These are phyloP conservation scores for Euura saliciscinereae DNA, from an alignment of 1,140 invertebrate genomes.

Conservation along the genomic window DNA sequence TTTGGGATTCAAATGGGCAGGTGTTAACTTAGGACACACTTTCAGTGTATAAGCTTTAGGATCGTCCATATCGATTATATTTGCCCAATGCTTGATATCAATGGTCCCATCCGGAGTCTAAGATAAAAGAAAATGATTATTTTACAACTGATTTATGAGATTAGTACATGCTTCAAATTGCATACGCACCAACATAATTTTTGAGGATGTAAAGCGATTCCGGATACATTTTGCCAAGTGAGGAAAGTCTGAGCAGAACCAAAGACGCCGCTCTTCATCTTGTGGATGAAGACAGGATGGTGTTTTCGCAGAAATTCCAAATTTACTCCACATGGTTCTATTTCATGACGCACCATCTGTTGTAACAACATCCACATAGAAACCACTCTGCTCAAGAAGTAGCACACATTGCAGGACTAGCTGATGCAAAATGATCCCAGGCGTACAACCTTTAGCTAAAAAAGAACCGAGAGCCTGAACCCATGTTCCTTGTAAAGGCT, in stretches of 20 bases:
- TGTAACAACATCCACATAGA: constrained; percentile 20
- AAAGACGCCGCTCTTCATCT: not conserved
- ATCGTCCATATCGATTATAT: constrained; percentile 6
- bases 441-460: constrained; percentile 21
- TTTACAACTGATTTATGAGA: not conserved
- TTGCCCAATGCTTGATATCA: not conserved
- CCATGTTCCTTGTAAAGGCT: constrained; percentile 37
- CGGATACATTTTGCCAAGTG: not conserved
- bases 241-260: not conserved
- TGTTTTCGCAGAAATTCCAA: constrained; percentile 10
- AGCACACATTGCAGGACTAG: constrained; percentile 18
- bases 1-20: constrained; percentile 17
- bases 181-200: not conserved
- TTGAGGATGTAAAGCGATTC: not conserved
- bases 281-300: constrained; percentile 9
- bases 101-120: not conserved
- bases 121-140: not conserved
- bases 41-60: not conserved
- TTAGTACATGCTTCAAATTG: not conserved
- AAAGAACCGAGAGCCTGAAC: constrained; percentile 33
- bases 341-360: constrained; percentile 23
- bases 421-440: constrained; percentile 18
- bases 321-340: constrained; percentile 15
- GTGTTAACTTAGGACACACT: constrained; percentile 14
- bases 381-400: constrained; percentile 15